These are phyloP conservation scores for Chaetoderma sp. DNA, from an alignment of 2,888 invertebrate species.

Conservation along the genomic window DNA sequence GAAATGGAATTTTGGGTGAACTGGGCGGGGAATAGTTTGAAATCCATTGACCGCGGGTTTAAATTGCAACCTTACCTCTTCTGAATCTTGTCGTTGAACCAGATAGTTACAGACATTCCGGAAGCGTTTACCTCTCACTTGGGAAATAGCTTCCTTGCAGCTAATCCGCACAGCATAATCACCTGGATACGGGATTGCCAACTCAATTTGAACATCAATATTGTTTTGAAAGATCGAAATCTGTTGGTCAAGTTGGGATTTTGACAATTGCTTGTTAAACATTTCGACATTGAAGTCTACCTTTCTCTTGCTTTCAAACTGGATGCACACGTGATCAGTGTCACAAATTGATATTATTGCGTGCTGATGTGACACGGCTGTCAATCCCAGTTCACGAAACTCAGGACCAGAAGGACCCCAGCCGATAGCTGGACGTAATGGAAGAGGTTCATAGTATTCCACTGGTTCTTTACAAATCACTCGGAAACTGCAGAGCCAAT, in stretches of 20 bases:
- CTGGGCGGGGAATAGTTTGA: no score
- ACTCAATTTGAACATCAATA: constrained; percentile 13
- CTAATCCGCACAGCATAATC: constrained; percentile 41
- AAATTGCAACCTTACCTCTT: background rate
- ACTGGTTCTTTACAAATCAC: background rate
- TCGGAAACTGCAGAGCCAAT: background rate
- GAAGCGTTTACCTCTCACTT: constrained; percentile 24
- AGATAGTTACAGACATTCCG: constrained; percentile 43
- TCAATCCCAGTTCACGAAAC: background rate
- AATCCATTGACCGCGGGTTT: no score
- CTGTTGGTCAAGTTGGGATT: background rate
- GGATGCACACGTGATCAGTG: background rate
- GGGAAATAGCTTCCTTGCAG: constrained; percentile 28
- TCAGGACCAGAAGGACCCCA: constrained; percentile 44
- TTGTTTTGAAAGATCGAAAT: background rate
- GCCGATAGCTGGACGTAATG: constrained; percentile 38
- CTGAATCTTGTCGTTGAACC: constrained; percentile 20
- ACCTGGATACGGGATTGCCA: constrained; percentile 41
- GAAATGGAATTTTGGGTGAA: no score
- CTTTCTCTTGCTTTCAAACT: background rate
- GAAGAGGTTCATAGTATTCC: constrained; percentile 31
- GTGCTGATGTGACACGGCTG: background rate
- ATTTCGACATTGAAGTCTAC: background rate
- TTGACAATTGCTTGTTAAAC: background rate
- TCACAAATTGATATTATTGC: background rate